Evolutionary conservation across 2,797 vertebrate species (phyloP).

Genomic region (Lerista edwardsae): DNA sequence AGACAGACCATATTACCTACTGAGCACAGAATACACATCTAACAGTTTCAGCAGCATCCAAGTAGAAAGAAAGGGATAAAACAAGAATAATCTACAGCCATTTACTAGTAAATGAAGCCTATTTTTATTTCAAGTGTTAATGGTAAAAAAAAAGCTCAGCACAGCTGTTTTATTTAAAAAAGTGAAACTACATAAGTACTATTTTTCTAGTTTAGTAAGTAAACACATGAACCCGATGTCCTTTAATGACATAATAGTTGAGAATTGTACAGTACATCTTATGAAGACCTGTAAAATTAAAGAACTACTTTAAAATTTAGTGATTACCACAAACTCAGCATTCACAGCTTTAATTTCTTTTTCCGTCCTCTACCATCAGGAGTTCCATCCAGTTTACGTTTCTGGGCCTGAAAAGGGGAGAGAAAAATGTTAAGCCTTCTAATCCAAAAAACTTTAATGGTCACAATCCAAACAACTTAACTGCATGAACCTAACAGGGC

Average conservation of each 20-base stretch:
- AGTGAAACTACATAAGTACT: constrained; percentile 85
- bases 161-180: constrained; percentile 91
- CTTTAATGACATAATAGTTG: constrained; percentile 83
- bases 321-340: constrained; percentile 70
- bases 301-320: constrained; percentile 84
- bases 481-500: background rate
- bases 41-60: background rate
- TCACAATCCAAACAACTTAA: background rate
- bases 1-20: background rate
- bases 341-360: constrained; percentile 98
- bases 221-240: constrained; percentile 85
- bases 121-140: constrained; percentile 91
- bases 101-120: constrained; percentile 82
- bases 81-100: constrained; percentile 80
- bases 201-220: constrained; percentile 83
- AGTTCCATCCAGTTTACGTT: constrained; percentile 92
- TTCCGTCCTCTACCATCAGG: constrained; percentile 92
- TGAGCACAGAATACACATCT: constrained; percentile 1
- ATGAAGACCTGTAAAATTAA: constrained; percentile 90
- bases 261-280: constrained; percentile 90
- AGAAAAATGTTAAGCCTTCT: background rate
- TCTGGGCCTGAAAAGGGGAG: constrained; percentile 84
- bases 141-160: constrained; percentile 91
- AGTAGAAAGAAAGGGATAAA: background rate
- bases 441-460: background rate